Base-by-base conservation (phyloP, 2,797 vertebrate species). In the Typhlichthys subterraneus region DNA sequence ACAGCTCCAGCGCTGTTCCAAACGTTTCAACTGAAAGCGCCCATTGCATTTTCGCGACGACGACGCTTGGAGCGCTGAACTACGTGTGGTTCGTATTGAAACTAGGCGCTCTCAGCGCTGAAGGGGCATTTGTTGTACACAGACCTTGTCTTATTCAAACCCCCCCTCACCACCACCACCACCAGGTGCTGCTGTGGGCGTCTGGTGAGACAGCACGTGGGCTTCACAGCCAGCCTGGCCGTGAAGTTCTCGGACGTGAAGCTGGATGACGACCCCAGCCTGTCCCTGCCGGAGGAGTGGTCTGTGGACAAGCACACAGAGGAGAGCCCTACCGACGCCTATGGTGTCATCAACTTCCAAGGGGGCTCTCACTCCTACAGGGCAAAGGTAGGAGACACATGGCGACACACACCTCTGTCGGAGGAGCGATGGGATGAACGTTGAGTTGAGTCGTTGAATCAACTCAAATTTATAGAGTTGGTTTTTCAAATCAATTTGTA, bases 281-380 rank as follows among this genome's bases (percentile, higher is more conserved):
- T 72, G 63, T 29, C 89, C 45, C 62, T 76, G 72, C 80, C 85
- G 0, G 96, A 98, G 89, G 95, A 96, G 67, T 99, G 97, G 97
- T 94, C 95, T 5, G 96, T 99, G 91, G 96, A 98, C 87, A 96
- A 96, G 87, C 96, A 99, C 86, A 99, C 97, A n/a, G 95, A 97
- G 82, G 94, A 95, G 73, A 95, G 93, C 81, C 94, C 97, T 85
- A 98, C 96, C 29, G 97, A 99, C 77, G 94, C 97, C 82, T 99
- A 96, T 3, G 97, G 97, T 67, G 93, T 98, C 90, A 94, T 99
- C 92, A 98, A 98, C 90, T 99, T 99, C 85, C 97, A 99, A 94
- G 97, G 97, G 76, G 97, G 97, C 77, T 98, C 97, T 78, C 97
- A 99, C 91, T 99, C 97, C 4, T 99, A 98, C 90, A 94, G 96